Base-by-base conservation (phyloP, 2,888 invertebrate species). In the Acrobasis repandana region DNA sequence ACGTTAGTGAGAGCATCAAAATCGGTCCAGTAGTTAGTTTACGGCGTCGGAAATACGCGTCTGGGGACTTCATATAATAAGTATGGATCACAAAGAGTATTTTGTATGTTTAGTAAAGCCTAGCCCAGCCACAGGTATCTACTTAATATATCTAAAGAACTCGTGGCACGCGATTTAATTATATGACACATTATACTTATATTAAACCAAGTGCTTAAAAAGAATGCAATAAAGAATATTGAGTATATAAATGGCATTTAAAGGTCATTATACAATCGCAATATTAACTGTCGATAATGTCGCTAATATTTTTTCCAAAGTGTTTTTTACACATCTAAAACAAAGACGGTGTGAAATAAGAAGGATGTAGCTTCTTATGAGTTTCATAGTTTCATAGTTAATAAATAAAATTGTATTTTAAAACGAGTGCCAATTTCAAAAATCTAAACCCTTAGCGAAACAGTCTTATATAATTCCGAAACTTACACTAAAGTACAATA, bases 381-480 rank as follows among this genome's bases (percentile, higher is more conserved):
- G n/a, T n/a, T n/a, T n/a, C n/a, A n/a, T n/a, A n/a, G n/a, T n/a
- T n/a, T n/a, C n/a, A n/a, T n/a, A n/a, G n/a, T n/a, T n/a, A n/a
- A n/a, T n/a, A n/a, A 5, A 28, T 6, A 28, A 28, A 6, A 28
- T 28, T 28, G 0, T 20, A 3, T 20, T 20, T 28, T 28, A 0
- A 8, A 5, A 28, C 28, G 43, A 43, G 10, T 52, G 36, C 61
- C 36, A 48, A 52, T 54, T 57, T 54, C 61, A 47, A n/a, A 56
- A 57, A 57, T 60, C 61, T 59, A 49, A 54, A 34, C 47, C 59
- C 52, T 63, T 63, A 61, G 59, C 61, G 59, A 59, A 16, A 67
- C 66, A 67, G 66, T 67, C 66, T 67, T 65, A 57, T 65, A 58
- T 46, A 61, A 61, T 62, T 60, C 62, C 63, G 63, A 62, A 54